A percentile compares a stretch with the other conserved stretches of the same genome.
Conservation (phyloP, 2,888 invertebrate species). For the Scrobipalpa atriplicella region DNA sequence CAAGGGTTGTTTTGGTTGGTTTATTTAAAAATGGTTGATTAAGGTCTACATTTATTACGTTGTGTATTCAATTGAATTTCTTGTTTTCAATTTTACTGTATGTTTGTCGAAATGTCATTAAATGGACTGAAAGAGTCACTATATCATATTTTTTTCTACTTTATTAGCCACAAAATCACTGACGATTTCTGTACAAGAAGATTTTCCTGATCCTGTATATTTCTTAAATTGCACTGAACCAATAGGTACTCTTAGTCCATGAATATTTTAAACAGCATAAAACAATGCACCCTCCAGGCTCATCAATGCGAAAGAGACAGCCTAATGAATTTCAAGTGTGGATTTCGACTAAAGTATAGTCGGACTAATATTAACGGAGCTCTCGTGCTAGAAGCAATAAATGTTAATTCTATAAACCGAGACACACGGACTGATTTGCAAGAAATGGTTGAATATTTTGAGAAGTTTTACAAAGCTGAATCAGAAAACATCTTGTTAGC, state of each 20-base stretch:
- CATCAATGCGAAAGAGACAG: constrained; percentile 15
- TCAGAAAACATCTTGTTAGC: no score
- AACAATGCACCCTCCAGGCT: constrained; percentile 14
- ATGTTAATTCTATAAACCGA: constrained; percentile 66
- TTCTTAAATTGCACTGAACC: background rate
- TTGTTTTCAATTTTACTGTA: background rate
- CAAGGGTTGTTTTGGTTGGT: constrained; percentile 1
- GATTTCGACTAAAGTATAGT: constrained; percentile 60
- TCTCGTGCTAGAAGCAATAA: constrained; percentile 67
- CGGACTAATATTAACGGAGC: constrained; percentile 76
- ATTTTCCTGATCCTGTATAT: background rate
- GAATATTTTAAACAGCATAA: constrained; percentile 14
- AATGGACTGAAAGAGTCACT: no score
- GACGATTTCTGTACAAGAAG: background rate
- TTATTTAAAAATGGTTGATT: constrained; percentile 11
- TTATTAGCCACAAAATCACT: background rate
- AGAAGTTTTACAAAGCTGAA: no score
- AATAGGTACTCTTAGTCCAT: background rate
- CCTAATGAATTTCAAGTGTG: constrained; percentile 63
- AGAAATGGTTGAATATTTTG: no score
- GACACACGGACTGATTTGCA: constrained; percentile 14
- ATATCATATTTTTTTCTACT: no score
- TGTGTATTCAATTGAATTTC: background rate
- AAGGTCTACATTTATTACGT: background rate
- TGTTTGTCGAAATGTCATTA: no score